Evolutionary conservation across 2,888 invertebrate genomes (phyloP).

Genomic region (Eucriotettix oculatus): DNA sequence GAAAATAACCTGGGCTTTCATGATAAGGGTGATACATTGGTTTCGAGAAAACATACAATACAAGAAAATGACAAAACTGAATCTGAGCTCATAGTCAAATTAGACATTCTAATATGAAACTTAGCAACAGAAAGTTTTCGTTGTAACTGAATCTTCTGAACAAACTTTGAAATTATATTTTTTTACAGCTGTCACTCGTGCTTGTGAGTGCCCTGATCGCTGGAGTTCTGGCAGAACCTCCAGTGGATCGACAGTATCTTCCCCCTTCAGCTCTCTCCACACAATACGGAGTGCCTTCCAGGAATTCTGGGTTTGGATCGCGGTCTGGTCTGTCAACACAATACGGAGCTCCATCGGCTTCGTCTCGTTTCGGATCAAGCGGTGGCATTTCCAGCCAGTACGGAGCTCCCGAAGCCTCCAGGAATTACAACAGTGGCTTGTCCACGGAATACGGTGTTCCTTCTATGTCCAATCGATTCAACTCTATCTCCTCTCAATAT

Average conservation of each 20-base stretch:
- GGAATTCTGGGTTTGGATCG: background rate
- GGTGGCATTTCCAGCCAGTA: background rate
- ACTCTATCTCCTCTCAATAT: background rate
- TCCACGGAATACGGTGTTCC: background rate
- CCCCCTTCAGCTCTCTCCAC: background rate
- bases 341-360: background rate
- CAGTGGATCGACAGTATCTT: background rate
- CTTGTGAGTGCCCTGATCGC: background rate
- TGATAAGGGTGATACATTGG: too few species aligned
- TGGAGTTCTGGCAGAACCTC: background rate
- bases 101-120: too few species aligned
- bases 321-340: background rate
- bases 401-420: background rate
- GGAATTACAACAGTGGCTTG: background rate
- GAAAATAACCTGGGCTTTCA: too few species aligned
- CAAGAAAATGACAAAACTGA: too few species aligned
- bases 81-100: too few species aligned
- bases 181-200: too few species aligned
- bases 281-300: background rate
- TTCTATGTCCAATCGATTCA: background rate
- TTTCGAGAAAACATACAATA: too few species aligned
- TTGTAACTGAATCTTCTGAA: too few species aligned
- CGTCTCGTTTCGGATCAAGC: background rate
- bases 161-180: too few species aligned
- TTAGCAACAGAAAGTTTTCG: too few species aligned